Evolutionary conservation across 2,797 vertebrate genomes (phyloP).

Genomic region (Molossus molossus): DNA sequence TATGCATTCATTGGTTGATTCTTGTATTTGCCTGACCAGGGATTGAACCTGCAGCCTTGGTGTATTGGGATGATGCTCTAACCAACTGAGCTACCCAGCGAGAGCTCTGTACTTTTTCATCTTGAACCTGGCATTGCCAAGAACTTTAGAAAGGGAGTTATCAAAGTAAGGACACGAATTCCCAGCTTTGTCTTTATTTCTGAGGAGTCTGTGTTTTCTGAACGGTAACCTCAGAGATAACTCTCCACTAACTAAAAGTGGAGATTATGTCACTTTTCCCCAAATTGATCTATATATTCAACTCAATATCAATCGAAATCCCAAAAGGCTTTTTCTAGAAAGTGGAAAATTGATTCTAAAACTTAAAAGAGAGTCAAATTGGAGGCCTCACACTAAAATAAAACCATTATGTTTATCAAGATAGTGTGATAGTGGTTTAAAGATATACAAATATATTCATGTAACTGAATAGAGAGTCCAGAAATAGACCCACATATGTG

Average conservation of each 20-base stretch:
- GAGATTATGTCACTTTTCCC: neutral
- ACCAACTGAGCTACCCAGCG: neutral
- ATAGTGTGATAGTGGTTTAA: slow-evolving; percentile 8
- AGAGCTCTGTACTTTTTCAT: neutral
- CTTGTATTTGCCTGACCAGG: neutral
- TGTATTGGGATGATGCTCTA: neutral
- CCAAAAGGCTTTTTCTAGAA: slow-evolving; percentile 28
- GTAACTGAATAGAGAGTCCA: neutral
- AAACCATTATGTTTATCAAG: slow-evolving; percentile 23
- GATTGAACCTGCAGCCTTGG: neutral
- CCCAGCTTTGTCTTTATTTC: slow-evolving; percentile 36
- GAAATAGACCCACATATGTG: neutral
- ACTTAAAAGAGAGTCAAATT: slow-evolving; percentile 28
- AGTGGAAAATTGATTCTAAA: slow-evolving; percentile 20
- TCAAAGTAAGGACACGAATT: neutral
- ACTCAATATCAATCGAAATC: neutral
- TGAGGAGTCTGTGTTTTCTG: slow-evolving; percentile 9
- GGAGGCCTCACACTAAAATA: slow-evolving; percentile 9
- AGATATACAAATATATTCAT: slow-evolving; percentile 12
- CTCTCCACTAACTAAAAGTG: neutral
- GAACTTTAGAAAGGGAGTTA: neutral
- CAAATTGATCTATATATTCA: neutral
- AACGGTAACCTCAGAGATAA: neutral
- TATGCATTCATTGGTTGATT: neutral
- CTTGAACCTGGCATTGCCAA: slow-evolving; percentile 26